Percentiles rank a stretch among this genome's conserved stretches.
These are phyloP conservation scores for Caenorhabditis elegans DNA, from an alignment of 1,140 invertebrate species.

Conservation along the genomic window WBcel235 BX284602.5:9504001-9504500, in stretches of 20 bases:
- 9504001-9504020: conserved; percentile 12
- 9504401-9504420: not conserved
- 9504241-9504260: conserved; percentile 30
- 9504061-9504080: conserved; percentile 22
- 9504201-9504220: conserved; percentile 18
- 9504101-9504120: not conserved
- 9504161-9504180: conserved; percentile 25
- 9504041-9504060: not conserved
- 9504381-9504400: not conserved
- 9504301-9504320: not conserved
- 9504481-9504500: conserved; percentile 25
- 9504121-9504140: not conserved
- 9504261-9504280: not conserved
- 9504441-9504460: not conserved
- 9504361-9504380: not conserved
- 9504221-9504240: not conserved
- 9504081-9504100: not conserved
- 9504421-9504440: too few relatives aligned
- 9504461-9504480: not conserved
- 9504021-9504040: not conserved
- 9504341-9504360: conserved; percentile 32
- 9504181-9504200: conserved; percentile 22
- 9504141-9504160: not conserved
- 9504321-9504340: conserved; percentile 32
- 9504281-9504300: conserved; percentile 1